Conservation (phyloP, 2,888 invertebrate genomes). For the Cacoxenus indagator region DNA sequence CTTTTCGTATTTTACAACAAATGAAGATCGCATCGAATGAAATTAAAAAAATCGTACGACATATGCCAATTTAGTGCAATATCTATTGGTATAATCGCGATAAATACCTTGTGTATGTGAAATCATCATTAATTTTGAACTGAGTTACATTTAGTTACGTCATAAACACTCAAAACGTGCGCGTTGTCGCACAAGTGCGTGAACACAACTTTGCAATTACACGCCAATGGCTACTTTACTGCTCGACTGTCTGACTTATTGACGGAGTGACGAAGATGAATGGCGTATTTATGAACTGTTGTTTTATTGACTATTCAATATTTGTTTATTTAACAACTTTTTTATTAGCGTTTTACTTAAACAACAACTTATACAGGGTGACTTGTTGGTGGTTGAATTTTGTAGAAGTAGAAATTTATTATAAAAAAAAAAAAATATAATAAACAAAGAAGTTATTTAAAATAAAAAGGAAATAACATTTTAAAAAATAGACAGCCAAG, state of each 20-base stretch:
- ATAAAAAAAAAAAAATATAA: too few species aligned
- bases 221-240: neutral
- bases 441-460: too few species aligned
- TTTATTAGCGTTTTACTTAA: neutral
- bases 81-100: too few species aligned
- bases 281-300: neutral
- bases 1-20: too few species aligned
- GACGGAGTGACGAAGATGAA: neutral
- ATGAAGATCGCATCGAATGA: too few species aligned
- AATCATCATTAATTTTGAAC: too few species aligned
- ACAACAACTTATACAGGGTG: neutral
- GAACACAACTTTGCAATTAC: neutral
- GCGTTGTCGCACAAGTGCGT: neutral
- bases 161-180: neutral
- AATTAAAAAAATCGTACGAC: too few species aligned
- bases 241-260: neutral
- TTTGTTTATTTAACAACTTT: neutral
- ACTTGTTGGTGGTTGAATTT: neutral
- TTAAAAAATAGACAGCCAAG: too few species aligned
- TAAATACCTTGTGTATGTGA: too few species aligned
- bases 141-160: neutral
- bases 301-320: neutral
- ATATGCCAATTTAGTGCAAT: too few species aligned
- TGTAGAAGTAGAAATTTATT: too few species aligned
- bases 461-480: too few species aligned